Evolutionary conservation across 1,140 invertebrate species (phyloP), one percentile per base, ranked within the genome.

Genomic region (Oedothorax gibbosus): DNA sequence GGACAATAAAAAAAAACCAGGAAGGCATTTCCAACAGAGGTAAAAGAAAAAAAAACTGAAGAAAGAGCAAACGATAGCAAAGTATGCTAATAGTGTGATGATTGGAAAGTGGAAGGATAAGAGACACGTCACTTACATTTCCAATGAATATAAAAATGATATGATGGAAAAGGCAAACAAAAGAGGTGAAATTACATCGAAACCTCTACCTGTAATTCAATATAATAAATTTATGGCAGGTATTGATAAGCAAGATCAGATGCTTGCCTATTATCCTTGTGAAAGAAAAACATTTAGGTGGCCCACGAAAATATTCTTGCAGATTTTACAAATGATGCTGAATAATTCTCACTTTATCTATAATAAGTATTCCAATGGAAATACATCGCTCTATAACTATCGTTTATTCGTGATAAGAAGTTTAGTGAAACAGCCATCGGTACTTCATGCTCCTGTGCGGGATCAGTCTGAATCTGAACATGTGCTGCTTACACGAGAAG

Each of bases 111-210:
- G 72, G 72, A 57, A 60, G 35, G 54, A 76, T 62, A 76, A 76
- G 57, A 62, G 21, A 50, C 54, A 62, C 21, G 21, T 76, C 56
- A 50, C 21, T 62, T 76, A 76, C 9, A 76, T 64, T 76, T 76
- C 73, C 9, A 76, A 76, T 64, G 73, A 76, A 76, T 76, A 62
- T n/a, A 76, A 76, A 76, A 76, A 62, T 76, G 57, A 62, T 62
- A 62, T 60, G 20, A 21, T 21, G 56, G 35, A 60, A 60, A 76
- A 21, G 49, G 62, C 14, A 14, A 76, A 76, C 20, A 7, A 54
- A 60, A 76, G 20, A 60, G 20, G 49, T 15, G 18, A 66, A 12
- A 66, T 15, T 15, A 18, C 15, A 66, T 11, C 10, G 15, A 66
- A 11, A 20, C 10, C 10, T 10, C 15, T n/a, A 21, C 64, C 15